Evolutionary conservation across 2,888 invertebrate genomes (phyloP).

Genomic region (Cephonodes hylas): DNA sequence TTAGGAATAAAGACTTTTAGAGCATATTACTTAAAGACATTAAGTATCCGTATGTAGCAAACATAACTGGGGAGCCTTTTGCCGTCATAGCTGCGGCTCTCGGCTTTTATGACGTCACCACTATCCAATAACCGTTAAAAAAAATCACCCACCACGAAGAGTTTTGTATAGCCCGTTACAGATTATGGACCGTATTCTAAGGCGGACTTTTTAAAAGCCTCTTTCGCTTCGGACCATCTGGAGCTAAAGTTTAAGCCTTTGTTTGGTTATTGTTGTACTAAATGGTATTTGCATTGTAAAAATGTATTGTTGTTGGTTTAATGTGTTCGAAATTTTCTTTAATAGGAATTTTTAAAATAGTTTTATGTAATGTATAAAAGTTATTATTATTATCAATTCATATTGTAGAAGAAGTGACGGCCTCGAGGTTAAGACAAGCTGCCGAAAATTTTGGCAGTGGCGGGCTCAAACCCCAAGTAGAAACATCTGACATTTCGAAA

Average conservation of each 20-base stretch:
- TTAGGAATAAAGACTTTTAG: not conserved
- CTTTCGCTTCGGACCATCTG: not conserved
- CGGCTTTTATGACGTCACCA: slow-evolving; percentile 12
- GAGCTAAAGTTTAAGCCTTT: not conserved
- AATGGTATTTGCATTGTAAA: not conserved
- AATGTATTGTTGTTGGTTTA: not conserved
- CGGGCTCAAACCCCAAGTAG: no score
- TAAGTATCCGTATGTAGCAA: not conserved
- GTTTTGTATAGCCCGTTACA: slow-evolving; percentile 37
- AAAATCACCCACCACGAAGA: slow-evolving; percentile 50
- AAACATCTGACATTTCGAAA: no score
- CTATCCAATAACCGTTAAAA: slow-evolving; percentile 48
- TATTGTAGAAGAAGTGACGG: no score
- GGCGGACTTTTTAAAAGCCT: slow-evolving; percentile 9
- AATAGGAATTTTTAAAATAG: no score
- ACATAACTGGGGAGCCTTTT: not conserved
- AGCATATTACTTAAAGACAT: not conserved
- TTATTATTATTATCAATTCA: no score
- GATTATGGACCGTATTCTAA: slow-evolving; percentile 23
- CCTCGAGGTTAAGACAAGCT: no score
- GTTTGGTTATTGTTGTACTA: not conserved
- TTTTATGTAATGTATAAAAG: no score
- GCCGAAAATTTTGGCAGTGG: no score
- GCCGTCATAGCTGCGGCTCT: not conserved
- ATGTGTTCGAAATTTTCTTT: no score